Evolutionary conservation across 1,140 invertebrate species (phyloP), one percentile per base, ranked within the genome.

Genomic region (Tetranychus cinnabarinus): DNA sequence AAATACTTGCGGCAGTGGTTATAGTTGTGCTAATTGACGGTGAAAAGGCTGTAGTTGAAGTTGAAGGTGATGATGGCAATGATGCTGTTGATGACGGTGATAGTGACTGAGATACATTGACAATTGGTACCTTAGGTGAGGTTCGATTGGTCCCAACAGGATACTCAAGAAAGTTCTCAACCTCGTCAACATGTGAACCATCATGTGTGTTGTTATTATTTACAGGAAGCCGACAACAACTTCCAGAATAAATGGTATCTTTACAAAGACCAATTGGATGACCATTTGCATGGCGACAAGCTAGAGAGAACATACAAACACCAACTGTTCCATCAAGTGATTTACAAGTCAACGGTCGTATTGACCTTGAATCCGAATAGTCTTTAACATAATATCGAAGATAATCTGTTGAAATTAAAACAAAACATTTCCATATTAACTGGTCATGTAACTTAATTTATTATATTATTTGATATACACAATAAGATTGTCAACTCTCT

Each of bases 231-330:
- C 70, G 62, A 72, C 88, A 92, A 68, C 88, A 91, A 39, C 84
- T 88, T 52, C 86, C 86, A 68, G 89, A 88, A 72, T 88, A 89
- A 72, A 89, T 90, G 56, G 85, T 79, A 72, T 92, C 87, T 69
- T 88, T 86, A 70, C 88, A 92, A 5, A 85, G 88, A 58, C 86
- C 87, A 62, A 91, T 73, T 68, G 90, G 86, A 1, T 85, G 86
- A 35, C 88, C 88, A 70, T 90, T 89, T 37, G 83, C 79, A 75
- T 89, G 88, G 42, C 87, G 79, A 69, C 89, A 93, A 63, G 88
- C 84, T 71, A 88, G 88, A 57, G 47, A 52, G 33, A 60, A 60
- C 59, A 60, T 60, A 60, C 59, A 60, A 64, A 57, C 65, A 65
- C 46, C 64, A 66, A 62, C 70, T 58, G 3, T 62, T 60, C 33